Evolutionary conservation across 35 echinoderm and acorn worm species (phyloP).

Genomic region (Diadema setosum): DNA sequence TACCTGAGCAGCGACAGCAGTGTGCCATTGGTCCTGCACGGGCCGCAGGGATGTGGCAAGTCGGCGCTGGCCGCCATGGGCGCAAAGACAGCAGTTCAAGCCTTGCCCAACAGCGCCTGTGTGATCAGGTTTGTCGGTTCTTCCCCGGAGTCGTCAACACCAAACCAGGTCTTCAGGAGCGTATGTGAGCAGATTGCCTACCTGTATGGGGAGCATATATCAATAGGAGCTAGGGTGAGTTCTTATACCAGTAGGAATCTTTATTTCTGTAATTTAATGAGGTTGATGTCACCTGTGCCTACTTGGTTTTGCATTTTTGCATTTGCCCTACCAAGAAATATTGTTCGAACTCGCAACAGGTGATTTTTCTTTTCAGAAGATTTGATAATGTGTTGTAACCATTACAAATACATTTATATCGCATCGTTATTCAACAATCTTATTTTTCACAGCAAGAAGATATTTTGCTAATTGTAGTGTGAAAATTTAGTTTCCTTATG

Average conservation of each 20-base stretch:
- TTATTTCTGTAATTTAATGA: no score
- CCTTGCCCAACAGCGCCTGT: conserved; percentile 50
- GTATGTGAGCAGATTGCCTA: conserved; percentile 92
- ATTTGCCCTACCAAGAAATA: no score
- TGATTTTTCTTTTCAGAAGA: no score
- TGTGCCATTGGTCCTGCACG: conserved; percentile 73
- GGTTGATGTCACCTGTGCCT: no score
- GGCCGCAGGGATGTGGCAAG: conserved; percentile 75
- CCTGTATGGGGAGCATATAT: conserved; percentile 94
- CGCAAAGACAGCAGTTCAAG: conserved; percentile 38
- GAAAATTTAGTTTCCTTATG: no score
- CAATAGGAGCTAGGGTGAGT: conserved; percentile 80
- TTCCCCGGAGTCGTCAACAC: conserved; percentile 56
- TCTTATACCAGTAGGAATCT: background rate
- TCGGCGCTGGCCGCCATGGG: conserved; percentile 63
- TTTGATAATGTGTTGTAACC: no score
- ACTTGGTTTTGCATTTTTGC: no score
- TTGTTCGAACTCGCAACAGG: no score
- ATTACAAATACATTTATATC: no score
- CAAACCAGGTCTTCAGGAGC: conserved; percentile 80
- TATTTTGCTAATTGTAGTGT: no score
- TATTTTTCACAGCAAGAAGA: no score
- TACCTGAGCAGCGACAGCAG: conserved; percentile 65
- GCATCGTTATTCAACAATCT: no score
- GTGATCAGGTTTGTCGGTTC: conserved; percentile 82